phyloP scores from a whole-genome alignment of 2,888 invertebrate species.

The Cyrtodaria siliqua region DNA sequence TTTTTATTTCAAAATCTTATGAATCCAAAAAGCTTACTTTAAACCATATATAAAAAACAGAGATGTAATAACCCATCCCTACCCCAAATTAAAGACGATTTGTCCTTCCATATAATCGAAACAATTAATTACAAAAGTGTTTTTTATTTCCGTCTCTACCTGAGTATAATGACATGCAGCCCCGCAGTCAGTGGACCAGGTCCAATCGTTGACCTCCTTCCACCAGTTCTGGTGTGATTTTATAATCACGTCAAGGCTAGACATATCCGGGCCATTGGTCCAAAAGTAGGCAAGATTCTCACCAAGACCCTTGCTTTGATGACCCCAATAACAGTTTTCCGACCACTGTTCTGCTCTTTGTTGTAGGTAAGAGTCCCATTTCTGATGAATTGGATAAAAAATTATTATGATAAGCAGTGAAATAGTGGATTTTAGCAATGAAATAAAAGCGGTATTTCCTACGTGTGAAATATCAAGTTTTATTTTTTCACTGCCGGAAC shows the following conservation, averaged over 20 bases:
- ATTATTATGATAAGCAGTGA: too few relatives aligned
- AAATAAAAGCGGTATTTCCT: too few relatives aligned
- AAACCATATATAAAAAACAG: too few relatives aligned
- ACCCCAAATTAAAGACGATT: too few relatives aligned
- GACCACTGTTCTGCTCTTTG: conserved; percentile 69
- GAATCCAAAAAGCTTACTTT: too few relatives aligned
- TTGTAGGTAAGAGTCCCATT: conserved; percentile 67
- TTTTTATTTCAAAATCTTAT: too few relatives aligned
- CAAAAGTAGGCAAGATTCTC: conserved; percentile 75
- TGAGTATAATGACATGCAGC: conserved; percentile 77
- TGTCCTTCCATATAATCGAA: too few relatives aligned
- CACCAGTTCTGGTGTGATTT: conserved; percentile 71
- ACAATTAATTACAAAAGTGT: not conserved
- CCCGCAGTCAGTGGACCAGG: conserved; percentile 63
- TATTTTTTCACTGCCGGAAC: too few relatives aligned
- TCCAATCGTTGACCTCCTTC: conserved; percentile 69
- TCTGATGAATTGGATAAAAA: too few relatives aligned
- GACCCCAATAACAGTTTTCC: conserved; percentile 71
- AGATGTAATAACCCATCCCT: not conserved
- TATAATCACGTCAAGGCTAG: conserved; percentile 34
- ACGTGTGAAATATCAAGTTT: too few relatives aligned
- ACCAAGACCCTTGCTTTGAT: conserved; percentile 69
- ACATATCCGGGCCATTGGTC: conserved; percentile 52
- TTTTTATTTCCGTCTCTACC: conserved; percentile 48
- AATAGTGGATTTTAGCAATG: too few relatives aligned